These are phyloP conservation scores for Nephrocerus scutellatus DNA, from an alignment of 2,888 invertebrate genomes.

Conservation along the genomic window DNA sequence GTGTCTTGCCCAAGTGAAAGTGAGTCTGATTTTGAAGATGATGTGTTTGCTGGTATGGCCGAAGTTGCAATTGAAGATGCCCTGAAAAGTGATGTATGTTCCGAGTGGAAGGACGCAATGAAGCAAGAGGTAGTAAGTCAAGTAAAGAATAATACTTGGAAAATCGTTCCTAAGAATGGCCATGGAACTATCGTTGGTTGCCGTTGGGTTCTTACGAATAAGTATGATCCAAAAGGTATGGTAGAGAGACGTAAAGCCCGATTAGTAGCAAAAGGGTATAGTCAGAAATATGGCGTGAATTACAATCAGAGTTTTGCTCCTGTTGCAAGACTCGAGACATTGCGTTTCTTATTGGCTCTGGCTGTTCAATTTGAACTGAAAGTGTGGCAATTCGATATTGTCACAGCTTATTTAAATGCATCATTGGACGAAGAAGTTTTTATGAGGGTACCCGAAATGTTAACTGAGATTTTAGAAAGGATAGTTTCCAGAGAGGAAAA, in stretches of 20 bases:
- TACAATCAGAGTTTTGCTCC: constrained; percentile 17
- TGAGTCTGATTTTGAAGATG: constrained; percentile 12
- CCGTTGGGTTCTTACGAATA: constrained; percentile 16
- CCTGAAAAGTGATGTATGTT: constrained; percentile 8
- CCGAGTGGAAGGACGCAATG: constrained; percentile 17
- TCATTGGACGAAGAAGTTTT: constrained; percentile 11
- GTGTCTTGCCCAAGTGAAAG: too few species aligned
- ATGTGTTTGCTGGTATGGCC: constrained; percentile 12
- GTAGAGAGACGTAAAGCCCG: constrained; percentile 13
- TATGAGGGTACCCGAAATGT: constrained; percentile 14
- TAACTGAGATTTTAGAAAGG: constrained; percentile 12
- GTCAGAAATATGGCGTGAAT: constrained; percentile 12
- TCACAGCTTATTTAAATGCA: constrained; percentile 16
- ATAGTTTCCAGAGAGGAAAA: constrained; percentile 9
- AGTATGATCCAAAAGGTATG: constrained; percentile 7
- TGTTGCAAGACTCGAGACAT: constrained; percentile 14
- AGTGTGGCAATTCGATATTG: constrained; percentile 16
- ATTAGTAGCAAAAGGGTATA: constrained; percentile 15
- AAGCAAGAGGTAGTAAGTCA: constrained; percentile 15
- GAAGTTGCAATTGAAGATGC: constrained; percentile 14
- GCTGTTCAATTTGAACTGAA: constrained; percentile 12
- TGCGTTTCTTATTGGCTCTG: constrained; percentile 16
- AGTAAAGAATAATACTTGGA: constrained; percentile 17
- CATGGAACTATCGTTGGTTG: constrained; percentile 14
- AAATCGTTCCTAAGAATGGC: constrained; percentile 5